Evolutionary conservation across 1,140 invertebrate genomes (phyloP).

Genomic region (Anthonomus grandis): DNA sequence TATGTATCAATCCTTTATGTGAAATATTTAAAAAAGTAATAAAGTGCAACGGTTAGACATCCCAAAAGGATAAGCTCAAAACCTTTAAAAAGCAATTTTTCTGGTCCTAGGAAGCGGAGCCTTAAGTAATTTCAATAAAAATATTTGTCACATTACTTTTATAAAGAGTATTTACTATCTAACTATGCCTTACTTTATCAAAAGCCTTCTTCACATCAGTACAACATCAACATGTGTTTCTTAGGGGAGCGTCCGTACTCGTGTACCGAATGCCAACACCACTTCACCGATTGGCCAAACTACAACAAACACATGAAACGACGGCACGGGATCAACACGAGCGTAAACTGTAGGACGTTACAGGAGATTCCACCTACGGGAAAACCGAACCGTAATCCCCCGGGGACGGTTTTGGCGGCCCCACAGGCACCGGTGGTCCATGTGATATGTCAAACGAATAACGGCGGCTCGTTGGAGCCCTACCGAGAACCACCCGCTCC

Average conservation of each 20-base stretch:
- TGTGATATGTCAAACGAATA: conserved; percentile 8
- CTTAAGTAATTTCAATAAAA: background rate
- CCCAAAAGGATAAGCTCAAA: no score
- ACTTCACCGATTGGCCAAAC: conserved; percentile 74
- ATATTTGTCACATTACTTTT: no score
- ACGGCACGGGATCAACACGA: conserved; percentile 60
- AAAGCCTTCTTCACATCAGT: no score
- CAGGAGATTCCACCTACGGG: conserved; percentile 47
- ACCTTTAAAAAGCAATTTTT: no score
- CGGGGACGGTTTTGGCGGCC: conserved; percentile 44
- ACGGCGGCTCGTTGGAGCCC: conserved; percentile 20
- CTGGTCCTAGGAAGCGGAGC: no score
- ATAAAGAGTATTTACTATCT: no score
- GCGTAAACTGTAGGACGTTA: conserved; percentile 43
- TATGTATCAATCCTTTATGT: no score
- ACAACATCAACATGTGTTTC: background rate
- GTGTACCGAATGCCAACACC: conserved; percentile 60
- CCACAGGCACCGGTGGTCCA: conserved; percentile 29
- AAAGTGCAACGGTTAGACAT: no score
- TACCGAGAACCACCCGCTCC: conserved; percentile 24
- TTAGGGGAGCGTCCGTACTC: conserved; percentile 56
- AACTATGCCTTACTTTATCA: no score
- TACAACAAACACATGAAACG: conserved; percentile 76
- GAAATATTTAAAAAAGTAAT: no score
- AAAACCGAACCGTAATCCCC: conserved; percentile 47